These are phyloP conservation scores for Scolopax mira DNA, from an alignment of 2,113 vertebrate species.

Conservation along the genomic window DNA sequence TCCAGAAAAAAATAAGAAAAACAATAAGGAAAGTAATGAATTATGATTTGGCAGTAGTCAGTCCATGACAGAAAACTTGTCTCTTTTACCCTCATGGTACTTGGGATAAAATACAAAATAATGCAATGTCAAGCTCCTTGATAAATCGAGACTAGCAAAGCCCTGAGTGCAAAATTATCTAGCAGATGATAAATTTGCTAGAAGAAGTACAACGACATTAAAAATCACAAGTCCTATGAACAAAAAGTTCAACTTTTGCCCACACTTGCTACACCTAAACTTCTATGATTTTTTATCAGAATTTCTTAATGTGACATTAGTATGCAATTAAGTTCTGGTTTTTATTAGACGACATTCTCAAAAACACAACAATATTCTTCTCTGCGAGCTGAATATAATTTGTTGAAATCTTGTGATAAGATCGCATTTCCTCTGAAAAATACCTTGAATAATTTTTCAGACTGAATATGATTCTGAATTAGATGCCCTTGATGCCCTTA, in stretches of 20 bases:
- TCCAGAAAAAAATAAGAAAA: not conserved
- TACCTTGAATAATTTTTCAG: not conserved
- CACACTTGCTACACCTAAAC: not conserved
- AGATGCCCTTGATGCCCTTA: not conserved
- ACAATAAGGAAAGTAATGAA: slow-evolving; percentile 36
- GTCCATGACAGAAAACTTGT: slow-evolving; percentile 48
- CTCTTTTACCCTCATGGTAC: slow-evolving; percentile 29
- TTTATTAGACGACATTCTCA: not conserved
- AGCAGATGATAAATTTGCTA: slow-evolving; percentile 63
- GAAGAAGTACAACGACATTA: slow-evolving; percentile 55
- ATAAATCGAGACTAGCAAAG: slow-evolving; percentile 66
- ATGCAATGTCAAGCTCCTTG: slow-evolving; percentile 32
- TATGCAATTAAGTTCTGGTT: not conserved
- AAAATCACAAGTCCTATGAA: not conserved
- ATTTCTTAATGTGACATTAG: not conserved
- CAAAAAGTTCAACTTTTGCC: slow-evolving; percentile 9
- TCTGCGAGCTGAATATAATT: not conserved
- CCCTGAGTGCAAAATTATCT: slow-evolving; percentile 64
- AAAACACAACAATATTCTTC: not conserved
- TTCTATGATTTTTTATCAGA: not conserved
- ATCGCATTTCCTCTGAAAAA: slow-evolving; percentile 1
- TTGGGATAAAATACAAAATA: slow-evolving; percentile 64
- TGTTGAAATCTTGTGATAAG: not conserved
- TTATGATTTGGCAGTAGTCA: slow-evolving; percentile 56
- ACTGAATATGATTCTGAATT: not conserved